phyloP scores from a whole-genome alignment of 2,797 vertebrate species.

The Enteromius paludinosus region DNA sequence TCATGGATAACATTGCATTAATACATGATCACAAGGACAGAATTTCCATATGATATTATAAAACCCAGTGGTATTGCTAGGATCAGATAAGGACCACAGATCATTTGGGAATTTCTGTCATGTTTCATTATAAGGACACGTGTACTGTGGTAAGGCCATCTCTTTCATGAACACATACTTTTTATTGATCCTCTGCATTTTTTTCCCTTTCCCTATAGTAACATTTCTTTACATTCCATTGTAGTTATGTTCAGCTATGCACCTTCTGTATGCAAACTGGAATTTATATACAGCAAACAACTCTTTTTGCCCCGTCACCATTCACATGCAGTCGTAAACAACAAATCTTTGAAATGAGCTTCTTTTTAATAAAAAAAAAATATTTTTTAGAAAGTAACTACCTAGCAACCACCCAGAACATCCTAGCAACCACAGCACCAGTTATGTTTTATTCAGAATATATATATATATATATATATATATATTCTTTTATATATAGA shows the following conservation, averaged over 20 bases:
- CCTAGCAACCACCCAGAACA: neutral
- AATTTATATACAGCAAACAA: neutral
- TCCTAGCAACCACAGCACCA: too few relatives aligned
- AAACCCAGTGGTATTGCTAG: slow-evolving; percentile 6
- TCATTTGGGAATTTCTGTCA: slow-evolving; percentile 36
- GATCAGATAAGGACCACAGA: slow-evolving; percentile 41
- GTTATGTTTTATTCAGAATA: too few relatives aligned
- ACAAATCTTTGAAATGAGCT: neutral
- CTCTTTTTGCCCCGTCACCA: neutral
- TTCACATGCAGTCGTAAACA: neutral
- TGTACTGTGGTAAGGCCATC: neutral
- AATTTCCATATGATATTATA: slow-evolving; percentile 20
- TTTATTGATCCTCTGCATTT: neutral
- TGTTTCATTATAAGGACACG: slow-evolving; percentile 27
- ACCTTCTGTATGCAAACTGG: neutral
- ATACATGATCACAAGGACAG: slow-evolving; percentile 26
- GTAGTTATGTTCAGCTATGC: neutral
- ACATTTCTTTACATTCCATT: neutral
- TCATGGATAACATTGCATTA: neutral
- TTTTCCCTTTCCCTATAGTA: neutral
- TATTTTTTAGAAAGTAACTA: neutral
- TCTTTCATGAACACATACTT: neutral
- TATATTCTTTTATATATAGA: neutral
- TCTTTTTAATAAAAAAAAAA: neutral
- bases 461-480: too few relatives aligned